Base-by-base conservation (phyloP, 2,797 vertebrate genomes). In the Gouania willdenowi region DNA sequence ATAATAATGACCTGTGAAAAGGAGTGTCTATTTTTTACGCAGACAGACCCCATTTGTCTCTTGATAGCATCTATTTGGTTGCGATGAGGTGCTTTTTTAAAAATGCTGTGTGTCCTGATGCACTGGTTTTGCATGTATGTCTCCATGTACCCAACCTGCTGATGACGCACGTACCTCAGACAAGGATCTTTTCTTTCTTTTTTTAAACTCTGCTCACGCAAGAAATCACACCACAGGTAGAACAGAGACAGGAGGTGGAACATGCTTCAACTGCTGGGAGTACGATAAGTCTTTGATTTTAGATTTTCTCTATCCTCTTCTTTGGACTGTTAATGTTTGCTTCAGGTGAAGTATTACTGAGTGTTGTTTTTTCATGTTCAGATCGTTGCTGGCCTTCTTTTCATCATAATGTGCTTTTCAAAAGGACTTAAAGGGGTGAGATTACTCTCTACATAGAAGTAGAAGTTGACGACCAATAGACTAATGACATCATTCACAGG, bases 221-320 rank as follows among this genome's bases (percentile, higher is more conserved):
- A 46, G 15, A 19, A 17, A 21, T 32, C 45, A 30, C 21, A 2
- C 4, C 26, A 36, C 28, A 61, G 4, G 4, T 17, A 44, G 24
- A n/a, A 31, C 21, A 31, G 9, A 67, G 13, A 11, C 17, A 10
- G 21, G 10, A 65, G 41, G 38, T 28, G 26, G 8, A 12, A 59
- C 32, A 88, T 89, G 87, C 19, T 88, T 19, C 36, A 87, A 20
- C 27, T 87, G 3, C 3, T 84, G 5, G 79, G 63, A 33, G 88
- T 89, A 40, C 84, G 84, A 79, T 30, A 14, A 46, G 25, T 12
- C n/a, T n/a, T n/a, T n/a, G n/a, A 9, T 10, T 28, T 12, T 14
- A 2, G 10, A 6, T 41, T n/a, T 21, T 0, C 31, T 45, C 40
- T 8, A 31, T 3, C 6, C n/a, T n/a, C n/a, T 6, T n/a, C n/a